Percentiles rank a stretch among this genome's conserved stretches.
These are phyloP conservation scores for Dermolepida albohirtum DNA, from an alignment of 2,888 invertebrate genomes.

Conservation along the genomic window DNA sequence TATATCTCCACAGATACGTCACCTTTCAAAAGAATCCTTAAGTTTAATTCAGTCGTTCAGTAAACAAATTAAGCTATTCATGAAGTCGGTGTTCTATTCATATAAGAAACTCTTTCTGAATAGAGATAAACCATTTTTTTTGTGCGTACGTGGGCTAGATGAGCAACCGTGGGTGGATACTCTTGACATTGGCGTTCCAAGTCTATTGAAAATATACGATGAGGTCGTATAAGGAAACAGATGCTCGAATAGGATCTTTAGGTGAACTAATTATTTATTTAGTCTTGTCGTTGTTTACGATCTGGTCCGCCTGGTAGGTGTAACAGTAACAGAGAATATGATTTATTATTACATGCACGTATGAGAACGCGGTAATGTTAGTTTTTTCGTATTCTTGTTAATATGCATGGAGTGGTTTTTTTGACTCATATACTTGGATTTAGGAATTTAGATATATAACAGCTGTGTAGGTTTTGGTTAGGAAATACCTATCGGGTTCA, in stretches of 20 bases:
- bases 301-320: not conserved
- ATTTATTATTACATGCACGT: conserved; percentile 11
- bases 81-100: not conserved
- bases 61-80: conserved; percentile 24
- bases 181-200: not conserved
- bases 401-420: not conserved
- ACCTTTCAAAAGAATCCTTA: too few species aligned
- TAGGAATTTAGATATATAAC: too few species aligned
- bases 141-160: conserved; percentile 11
- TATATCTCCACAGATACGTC: too few species aligned
- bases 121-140: not conserved
- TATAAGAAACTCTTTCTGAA: conserved; percentile 1
- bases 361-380: not conserved
- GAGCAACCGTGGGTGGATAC: conserved; percentile 22
- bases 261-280: conserved; percentile 28
- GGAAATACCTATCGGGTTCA: too few species aligned
- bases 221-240: conserved; percentile 12
- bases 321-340: conserved; percentile 5
- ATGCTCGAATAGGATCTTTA: conserved; percentile 13
- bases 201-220: not conserved
- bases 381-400: not conserved
- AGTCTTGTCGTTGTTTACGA: conserved; percentile 2
- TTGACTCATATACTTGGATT: too few species aligned
- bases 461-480: too few species aligned
- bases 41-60: conserved; percentile 2